Conservation (phyloP, 2,113 vertebrate genomes). For the Laticauda laticaudata region DNA sequence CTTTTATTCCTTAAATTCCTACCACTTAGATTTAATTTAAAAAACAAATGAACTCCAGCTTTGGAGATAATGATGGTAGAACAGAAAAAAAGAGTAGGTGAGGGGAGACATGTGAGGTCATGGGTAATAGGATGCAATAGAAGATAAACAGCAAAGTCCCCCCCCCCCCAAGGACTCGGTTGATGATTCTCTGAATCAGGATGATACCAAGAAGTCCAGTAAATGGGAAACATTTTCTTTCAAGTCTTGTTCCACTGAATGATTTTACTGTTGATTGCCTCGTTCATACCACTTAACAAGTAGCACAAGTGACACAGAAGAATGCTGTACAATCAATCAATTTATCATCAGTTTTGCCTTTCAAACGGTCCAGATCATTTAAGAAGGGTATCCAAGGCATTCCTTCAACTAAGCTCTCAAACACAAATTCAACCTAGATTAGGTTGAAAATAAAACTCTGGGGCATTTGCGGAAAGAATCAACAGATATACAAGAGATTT, state of each 20-base stretch:
- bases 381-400: neutral
- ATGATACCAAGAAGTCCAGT: neutral
- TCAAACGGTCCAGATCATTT: neutral
- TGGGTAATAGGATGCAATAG: neutral
- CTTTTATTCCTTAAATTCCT: neutral
- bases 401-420: neutral
- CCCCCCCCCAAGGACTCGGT: neutral
- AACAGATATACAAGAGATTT: neutral
- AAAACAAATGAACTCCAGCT: neutral
- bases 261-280: neutral
- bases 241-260: neutral
- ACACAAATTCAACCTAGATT: neutral
- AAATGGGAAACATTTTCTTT: neutral
- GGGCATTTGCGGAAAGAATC: neutral
- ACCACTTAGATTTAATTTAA: neutral
- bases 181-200: neutral
- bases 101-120: neutral
- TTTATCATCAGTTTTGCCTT: neutral
- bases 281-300: neutral
- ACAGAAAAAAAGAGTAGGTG: neutral
- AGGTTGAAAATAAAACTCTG: neutral
- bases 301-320: neutral
- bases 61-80: neutral
- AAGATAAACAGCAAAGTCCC: neutral
- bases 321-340: neutral